These are phyloP conservation scores for Drosophila pachea DNA, from an alignment of 1,140 invertebrate species.

Conservation along the genomic window DNA sequence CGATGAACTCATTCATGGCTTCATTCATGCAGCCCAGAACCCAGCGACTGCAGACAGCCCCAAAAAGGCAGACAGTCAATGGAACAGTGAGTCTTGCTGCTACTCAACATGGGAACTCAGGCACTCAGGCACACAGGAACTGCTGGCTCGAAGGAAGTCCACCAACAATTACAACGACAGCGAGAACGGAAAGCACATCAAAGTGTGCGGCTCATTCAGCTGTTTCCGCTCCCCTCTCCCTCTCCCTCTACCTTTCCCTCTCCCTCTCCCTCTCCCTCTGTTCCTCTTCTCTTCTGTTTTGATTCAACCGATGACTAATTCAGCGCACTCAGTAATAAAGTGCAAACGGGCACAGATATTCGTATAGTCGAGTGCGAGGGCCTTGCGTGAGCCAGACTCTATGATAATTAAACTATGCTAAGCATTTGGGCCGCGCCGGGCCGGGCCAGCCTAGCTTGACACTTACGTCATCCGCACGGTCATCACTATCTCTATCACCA, in stretches of 20 bases:
- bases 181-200: constrained; percentile 35
- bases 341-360: constrained; percentile 10
- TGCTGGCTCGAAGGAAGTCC: constrained; percentile 37
- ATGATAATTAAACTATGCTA: constrained; percentile 33
- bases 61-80: constrained; percentile 25
- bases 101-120: constrained; percentile 46
- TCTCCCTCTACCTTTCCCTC: no score
- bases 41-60: constrained; percentile 17
- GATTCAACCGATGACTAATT: constrained; percentile 51
- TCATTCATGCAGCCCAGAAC: constrained; percentile 64
- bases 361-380: constrained; percentile 2
- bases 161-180: constrained; percentile 43
- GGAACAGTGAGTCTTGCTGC: constrained; percentile 41
- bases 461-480: constrained; percentile 45
- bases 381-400: constrained; percentile 5
- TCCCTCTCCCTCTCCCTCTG: no score
- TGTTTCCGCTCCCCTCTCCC: not conserved
- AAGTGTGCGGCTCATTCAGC: constrained; percentile 26
- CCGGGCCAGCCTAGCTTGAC: constrained; percentile 20
- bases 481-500: constrained; percentile 38
- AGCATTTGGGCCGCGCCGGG: constrained; percentile 13
- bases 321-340: constrained; percentile 12
- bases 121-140: constrained; percentile 38
- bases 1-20: constrained; percentile 70
- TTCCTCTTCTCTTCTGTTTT: constrained; percentile 6